phyloP scores from a whole-genome alignment of 2,888 invertebrate species.

The Agrochola circellaris region DNA sequence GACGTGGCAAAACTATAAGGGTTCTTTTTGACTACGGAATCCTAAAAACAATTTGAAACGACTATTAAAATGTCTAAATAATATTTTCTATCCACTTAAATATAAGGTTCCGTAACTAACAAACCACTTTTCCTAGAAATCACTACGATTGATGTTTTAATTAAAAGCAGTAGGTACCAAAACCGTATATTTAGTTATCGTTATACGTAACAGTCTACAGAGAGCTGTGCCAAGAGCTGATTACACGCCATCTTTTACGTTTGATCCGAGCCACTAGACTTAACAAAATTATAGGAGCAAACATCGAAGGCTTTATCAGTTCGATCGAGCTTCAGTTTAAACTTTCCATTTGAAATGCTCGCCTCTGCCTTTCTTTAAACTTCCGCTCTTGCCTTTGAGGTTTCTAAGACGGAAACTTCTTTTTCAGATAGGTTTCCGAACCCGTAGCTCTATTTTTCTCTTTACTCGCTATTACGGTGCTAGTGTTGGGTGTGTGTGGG shows the following conservation, averaged over 20 bases:
- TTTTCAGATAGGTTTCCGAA: slow-evolving; percentile 75
- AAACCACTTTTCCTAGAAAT: slow-evolving; percentile 17
- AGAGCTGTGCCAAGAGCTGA: slow-evolving; percentile 52
- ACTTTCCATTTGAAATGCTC: slow-evolving; percentile 83
- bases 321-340: slow-evolving; percentile 77
- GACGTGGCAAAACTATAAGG: too few species aligned
- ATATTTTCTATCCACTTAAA: not conserved
- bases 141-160: slow-evolving; percentile 35
- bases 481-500: slow-evolving; percentile 48
- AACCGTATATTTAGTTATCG: slow-evolving; percentile 16
- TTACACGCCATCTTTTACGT: slow-evolving; percentile 58
- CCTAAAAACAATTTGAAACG: not conserved
- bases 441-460: slow-evolving; percentile 76
- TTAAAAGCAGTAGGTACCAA: slow-evolving; percentile 11
- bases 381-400: slow-evolving; percentile 84
- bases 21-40: too few species aligned
- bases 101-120: not conserved
- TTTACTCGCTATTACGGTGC: slow-evolving; percentile 64
- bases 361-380: slow-evolving; percentile 83
- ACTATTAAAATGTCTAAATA: not conserved
- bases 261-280: slow-evolving; percentile 70
- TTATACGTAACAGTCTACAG: slow-evolving; percentile 19
- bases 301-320: slow-evolving; percentile 78
- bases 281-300: slow-evolving; percentile 77
- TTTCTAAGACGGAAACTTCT: slow-evolving; percentile 82